phyloP scores from a whole-genome alignment of 2,113 vertebrate species.

The Coptodon bakossiorum region DNA sequence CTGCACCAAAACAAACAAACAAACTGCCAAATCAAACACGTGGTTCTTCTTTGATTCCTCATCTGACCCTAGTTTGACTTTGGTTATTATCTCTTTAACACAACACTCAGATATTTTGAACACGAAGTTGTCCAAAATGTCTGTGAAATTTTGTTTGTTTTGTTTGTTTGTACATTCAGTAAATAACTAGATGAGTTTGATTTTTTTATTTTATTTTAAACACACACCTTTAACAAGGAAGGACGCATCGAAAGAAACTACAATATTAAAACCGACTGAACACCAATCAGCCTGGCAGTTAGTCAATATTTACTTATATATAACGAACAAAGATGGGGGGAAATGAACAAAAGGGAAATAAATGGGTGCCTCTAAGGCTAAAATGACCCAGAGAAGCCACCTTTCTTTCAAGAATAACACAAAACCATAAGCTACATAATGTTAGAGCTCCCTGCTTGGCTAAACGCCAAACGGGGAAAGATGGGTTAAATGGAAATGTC shows the following conservation, averaged over 20 bases:
- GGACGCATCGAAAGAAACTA: not conserved
- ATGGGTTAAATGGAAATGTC: not conserved
- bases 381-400: not conserved
- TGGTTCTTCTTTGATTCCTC: not conserved
- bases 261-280: not conserved
- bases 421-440: not conserved
- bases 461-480: not conserved
- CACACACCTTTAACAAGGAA: not conserved
- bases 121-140: not conserved
- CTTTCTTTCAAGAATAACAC: not conserved
- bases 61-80: not conserved
- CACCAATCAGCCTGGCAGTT: fast-evolving
- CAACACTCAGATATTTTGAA: not conserved
- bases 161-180: not conserved
- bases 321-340: not conserved
- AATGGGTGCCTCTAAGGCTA: not conserved
- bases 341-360: not conserved
- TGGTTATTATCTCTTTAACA: not conserved
- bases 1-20: not conserved
- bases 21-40: not conserved
- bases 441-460: not conserved
- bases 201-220: fast-evolving
- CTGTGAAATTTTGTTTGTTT: fast-evolving
- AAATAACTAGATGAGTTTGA: fast-evolving
- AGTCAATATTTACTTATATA: not conserved